Percentiles rank a stretch among this genome's conserved stretches.
phyloP scores from a whole-genome alignment of 2,113 vertebrate species.

The Laterallus jamaicensis region DNA sequence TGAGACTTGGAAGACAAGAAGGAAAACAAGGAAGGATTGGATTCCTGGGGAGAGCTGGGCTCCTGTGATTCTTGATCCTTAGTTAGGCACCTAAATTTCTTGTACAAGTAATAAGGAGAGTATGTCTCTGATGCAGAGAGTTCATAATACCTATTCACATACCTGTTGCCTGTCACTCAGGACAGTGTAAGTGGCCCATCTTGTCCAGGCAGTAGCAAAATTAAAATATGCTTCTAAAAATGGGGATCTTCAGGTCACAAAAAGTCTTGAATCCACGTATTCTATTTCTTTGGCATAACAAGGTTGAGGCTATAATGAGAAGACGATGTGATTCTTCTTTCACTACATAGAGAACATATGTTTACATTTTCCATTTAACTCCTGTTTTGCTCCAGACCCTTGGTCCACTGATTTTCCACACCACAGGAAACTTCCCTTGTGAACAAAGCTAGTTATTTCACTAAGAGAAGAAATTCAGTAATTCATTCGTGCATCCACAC shows the following conservation, averaged over 20 bases:
- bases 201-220: neutral
- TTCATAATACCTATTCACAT: neutral
- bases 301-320: neutral
- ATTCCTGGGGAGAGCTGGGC: neutral
- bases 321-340: neutral
- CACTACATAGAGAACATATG: neutral
- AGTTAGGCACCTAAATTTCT: neutral
- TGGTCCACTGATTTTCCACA: neutral
- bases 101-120: neutral
- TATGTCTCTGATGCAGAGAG: neutral
- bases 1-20: neutral
- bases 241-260: neutral
- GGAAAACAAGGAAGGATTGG: neutral
- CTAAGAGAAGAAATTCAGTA: neutral
- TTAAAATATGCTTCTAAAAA: neutral
- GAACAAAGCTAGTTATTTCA: neutral
- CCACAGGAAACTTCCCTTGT: neutral
- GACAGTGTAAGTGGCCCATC: neutral
- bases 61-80: neutral
- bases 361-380: neutral
- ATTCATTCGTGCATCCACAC: fast-evolving
- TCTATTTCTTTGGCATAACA: neutral
- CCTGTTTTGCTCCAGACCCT: neutral
- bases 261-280: neutral
- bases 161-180: neutral